Base-by-base conservation (phyloP, 2,113 vertebrate species). In the Gasterosteus nipponicus region DNA sequence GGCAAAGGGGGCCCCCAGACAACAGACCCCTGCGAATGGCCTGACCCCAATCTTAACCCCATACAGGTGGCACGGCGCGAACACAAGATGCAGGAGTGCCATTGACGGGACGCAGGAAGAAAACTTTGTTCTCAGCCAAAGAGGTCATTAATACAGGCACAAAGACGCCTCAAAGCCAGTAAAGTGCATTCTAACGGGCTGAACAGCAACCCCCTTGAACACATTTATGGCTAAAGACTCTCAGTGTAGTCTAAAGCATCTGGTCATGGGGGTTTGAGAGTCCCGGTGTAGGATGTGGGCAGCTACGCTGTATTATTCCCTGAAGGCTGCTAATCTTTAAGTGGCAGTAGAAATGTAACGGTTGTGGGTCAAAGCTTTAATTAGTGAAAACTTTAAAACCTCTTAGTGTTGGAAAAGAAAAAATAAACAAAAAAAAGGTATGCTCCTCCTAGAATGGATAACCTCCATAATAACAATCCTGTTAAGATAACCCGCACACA, bases 41-140 rank as follows among this genome's bases (percentile, higher is more conserved):
- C 70, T 91, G 89, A 91, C 89, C 89, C 70, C 54, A 22, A 68
- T 81, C 78, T 84, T 86, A 89, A 89, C 85, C 86, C 87, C 60
- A 66, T 89, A 90, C 85, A 91, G 89, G 91, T 90, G 91, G 80
- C 81, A 72, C 49, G 63, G 76, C 35, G 26, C 35, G 60, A 77
- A 81, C 67, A 85, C 78, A 89, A 78, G 81, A 86, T 81, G 80
- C 69, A 35, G 38, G 64, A 61, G 53, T 3, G 54, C 78, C 69
- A 54, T 83, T 85, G 53, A 87, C 29, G 74, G 33, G 22, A 33
- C 9, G 18, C 61, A 39, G n/a, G 33, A 38, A 72, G 59, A 70
- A 60, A 78, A 77, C n/a, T 7, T 33, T 49, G 46, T n/a, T 83
- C 54, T 73, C 57, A 42, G 11, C 61, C 61, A 26, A 80, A 80